Evolutionary conservation across 2,888 invertebrate genomes (phyloP).

Genomic region (Athalia rosae): DNA sequence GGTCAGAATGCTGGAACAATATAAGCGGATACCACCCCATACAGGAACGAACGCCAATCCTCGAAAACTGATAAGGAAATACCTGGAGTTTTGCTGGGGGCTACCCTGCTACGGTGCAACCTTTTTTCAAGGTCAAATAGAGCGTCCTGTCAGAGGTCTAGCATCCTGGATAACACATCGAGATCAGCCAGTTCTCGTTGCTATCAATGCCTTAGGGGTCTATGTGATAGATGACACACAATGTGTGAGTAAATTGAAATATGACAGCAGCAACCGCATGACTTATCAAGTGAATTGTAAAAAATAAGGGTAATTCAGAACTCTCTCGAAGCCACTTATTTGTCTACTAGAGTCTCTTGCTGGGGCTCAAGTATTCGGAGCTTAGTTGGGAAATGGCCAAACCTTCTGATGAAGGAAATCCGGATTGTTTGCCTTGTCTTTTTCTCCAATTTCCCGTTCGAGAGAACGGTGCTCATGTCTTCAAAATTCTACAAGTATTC

Average conservation of each 20-base stretch:
- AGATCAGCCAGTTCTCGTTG: conserved; percentile 91
- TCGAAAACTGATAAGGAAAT: conserved; percentile 89
- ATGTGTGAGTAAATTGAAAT: conserved; percentile 79
- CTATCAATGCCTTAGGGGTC: conserved; percentile 89
- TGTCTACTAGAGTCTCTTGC: conserved; percentile 82
- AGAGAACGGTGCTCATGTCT: conserved; percentile 85
- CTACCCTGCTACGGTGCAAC: conserved; percentile 94
- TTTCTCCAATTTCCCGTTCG: conserved; percentile 92
- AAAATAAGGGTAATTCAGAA: not conserved
- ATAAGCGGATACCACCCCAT: conserved; percentile 84
- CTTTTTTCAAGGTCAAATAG: conserved; percentile 96
- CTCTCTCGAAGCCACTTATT: not conserved
- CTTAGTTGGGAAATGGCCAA: conserved; percentile 95
- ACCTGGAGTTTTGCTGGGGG: conserved; percentile 93
- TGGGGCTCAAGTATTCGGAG: conserved; percentile 91
- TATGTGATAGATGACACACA: conserved; percentile 90
- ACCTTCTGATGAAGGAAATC: conserved; percentile 88
- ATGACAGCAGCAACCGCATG: conserved; percentile 34
- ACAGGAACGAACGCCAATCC: conserved; percentile 83
- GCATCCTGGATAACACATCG: conserved; percentile 90
- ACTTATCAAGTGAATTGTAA: conserved; percentile 5
- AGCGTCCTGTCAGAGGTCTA: conserved; percentile 91
- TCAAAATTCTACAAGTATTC: conserved; percentile 86
- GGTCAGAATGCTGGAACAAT: conserved; percentile 89
- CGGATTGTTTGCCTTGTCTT: conserved; percentile 92